Evolutionary conservation across 2,797 vertebrate species (phyloP), one percentile per base, ranked within the genome.

Genomic region (Tauraco hartlaubi): DNA sequence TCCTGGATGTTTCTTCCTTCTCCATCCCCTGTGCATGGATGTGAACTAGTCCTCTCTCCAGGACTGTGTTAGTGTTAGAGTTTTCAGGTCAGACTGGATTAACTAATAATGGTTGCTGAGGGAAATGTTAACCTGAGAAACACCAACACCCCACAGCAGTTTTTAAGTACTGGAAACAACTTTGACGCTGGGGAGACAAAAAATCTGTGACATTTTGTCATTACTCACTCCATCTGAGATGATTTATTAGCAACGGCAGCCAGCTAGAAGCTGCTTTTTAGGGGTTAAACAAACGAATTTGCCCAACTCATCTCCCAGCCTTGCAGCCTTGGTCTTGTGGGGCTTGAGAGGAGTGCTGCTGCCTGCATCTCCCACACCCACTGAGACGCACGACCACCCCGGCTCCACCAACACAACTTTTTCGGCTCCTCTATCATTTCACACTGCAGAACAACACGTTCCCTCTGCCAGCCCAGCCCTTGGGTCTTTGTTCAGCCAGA

Each of bases 401-500:
- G 88, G 39, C 73, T 91, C 83, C 82, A 90, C 79, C 44, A 2
- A 90, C 86, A 6, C 33, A 73, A 46, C 41, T 41, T 79, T 84
- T 92, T 74, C 3, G 5, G 54, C 73, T 94, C 51, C 1, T 6
- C 9, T 9, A 90, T 90, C 21, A 68, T 64, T 95, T 87, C 58
- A 63, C 7, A 3, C 87, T 81, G 25, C n/a, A 55, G 83, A 95
- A 86, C 83, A 94, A 87, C 72, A 82, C 51, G 77, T 93, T 96
- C 88, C 48, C 43, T 84, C 52, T 19, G 37, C 58, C 74, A 95
- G 71, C 88, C 83, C 77, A 96, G 74, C 95, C 92, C 83, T 41
- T 67, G 63, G 67, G 74, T 94, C 85, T 92, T 90, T 94, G 80
- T 87, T 95, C 63, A 94, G 61, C 56, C 93, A 95, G 93, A 78